These are phyloP conservation scores for Muscidifurax raptorellus DNA, from an alignment of 1,140 invertebrate species.

Conservation along the genomic window DNA sequence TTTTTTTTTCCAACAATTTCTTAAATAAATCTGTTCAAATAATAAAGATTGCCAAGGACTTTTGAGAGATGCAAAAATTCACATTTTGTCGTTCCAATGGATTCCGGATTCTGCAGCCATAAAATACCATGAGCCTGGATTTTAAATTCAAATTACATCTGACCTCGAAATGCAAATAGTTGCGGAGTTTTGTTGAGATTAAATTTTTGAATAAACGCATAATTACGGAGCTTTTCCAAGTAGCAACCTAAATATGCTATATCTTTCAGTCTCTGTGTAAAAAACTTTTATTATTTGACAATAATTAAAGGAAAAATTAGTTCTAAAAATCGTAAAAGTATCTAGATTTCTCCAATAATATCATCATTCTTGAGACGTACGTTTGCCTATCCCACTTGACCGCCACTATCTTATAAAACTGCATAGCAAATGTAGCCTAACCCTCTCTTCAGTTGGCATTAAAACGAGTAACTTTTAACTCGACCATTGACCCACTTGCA, in stretches of 20 bases:
- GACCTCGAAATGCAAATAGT: conserved; percentile 21
- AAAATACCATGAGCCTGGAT: conserved; percentile 8
- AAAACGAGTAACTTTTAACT: conserved; percentile 37
- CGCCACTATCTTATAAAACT: background rate
- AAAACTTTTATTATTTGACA: too few relatives aligned
- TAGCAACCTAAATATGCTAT: background rate
- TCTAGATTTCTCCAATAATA: too few relatives aligned
- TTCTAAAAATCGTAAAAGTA: too few relatives aligned
- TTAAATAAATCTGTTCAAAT: background rate
- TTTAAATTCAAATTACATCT: conserved; percentile 29
- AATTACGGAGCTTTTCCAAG: background rate
- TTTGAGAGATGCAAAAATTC: background rate
- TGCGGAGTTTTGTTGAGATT: background rate
- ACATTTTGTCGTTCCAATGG: background rate
- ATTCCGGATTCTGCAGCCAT: background rate
- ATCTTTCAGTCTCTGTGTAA: background rate
- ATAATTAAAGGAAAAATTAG: too few relatives aligned
- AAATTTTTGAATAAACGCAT: conserved; percentile 23
- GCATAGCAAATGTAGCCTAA: background rate
- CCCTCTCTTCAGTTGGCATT: background rate
- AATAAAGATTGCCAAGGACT: background rate
- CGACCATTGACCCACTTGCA: conserved; percentile 24
- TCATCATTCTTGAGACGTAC: too few relatives aligned
- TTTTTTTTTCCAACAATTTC: background rate
- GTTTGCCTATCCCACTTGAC: background rate